These are phyloP conservation scores for Halcyon senegalensis DNA, from an alignment of 2,113 vertebrate genomes.

Conservation along the genomic window DNA sequence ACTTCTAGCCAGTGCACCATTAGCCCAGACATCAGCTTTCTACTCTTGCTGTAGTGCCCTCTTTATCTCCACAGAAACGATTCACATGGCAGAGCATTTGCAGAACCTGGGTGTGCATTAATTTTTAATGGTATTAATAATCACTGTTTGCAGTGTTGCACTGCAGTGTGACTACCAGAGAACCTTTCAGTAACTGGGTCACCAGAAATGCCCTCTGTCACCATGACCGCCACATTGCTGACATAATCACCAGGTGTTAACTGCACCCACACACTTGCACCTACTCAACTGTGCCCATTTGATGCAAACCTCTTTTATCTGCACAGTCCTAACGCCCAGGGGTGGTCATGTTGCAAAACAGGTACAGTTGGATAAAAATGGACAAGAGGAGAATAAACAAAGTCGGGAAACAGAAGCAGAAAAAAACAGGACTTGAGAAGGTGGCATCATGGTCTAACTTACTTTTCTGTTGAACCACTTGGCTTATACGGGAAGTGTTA, in stretches of 20 bases:
- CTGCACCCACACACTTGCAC: neutral
- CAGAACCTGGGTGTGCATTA: conserved; percentile 5
- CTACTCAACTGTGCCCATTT: neutral
- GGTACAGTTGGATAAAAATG: neutral
- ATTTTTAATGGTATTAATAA: conserved; percentile 36
- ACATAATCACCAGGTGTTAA: neutral
- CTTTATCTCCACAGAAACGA: neutral
- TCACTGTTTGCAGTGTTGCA: neutral
- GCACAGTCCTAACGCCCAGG: neutral
- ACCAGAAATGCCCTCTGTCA: neutral
- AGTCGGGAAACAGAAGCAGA: neutral
- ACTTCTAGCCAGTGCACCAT: neutral
- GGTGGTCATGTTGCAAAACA: neutral
- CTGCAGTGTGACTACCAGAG: neutral
- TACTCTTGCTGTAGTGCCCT: neutral
- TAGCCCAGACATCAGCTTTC: neutral
- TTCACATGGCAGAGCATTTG: conserved; percentile 7
- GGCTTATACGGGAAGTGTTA: neutral
- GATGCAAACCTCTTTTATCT: neutral
- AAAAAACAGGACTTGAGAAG: neutral
- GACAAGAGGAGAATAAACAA: neutral
- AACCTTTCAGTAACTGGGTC: neutral
- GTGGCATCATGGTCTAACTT: neutral
- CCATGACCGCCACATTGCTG: neutral
- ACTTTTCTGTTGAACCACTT: neutral